Percentiles rank a stretch among this genome's conserved stretches.
Conservation (phyloP, 2,888 invertebrate species). For the Pyrrhia umbra region DNA sequence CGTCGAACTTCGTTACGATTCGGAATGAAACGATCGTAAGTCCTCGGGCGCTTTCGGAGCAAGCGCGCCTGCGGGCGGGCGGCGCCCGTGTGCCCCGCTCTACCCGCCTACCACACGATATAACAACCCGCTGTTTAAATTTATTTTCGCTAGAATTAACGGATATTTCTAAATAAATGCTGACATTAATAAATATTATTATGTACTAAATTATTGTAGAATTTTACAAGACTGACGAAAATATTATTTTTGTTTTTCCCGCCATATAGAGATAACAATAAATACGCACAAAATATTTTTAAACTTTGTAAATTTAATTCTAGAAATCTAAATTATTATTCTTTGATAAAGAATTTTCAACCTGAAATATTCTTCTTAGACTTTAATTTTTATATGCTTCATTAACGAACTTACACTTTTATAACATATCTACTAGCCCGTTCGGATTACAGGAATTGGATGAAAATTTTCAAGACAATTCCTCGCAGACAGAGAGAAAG, state of each 20-base stretch:
- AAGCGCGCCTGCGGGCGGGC: conserved; percentile 88
- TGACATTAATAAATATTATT: too few species aligned
- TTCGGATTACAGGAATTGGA: not conserved
- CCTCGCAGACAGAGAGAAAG: not conserved
- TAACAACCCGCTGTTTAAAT: conserved; percentile 79
- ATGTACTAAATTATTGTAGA: too few species aligned
- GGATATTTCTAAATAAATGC: conserved; percentile 74
- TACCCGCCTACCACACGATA: conserved; percentile 77
- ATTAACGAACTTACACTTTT: too few species aligned
- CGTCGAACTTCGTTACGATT: conserved; percentile 88
- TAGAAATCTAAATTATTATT: too few species aligned
- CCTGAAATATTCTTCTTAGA: too few species aligned
- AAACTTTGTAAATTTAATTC: too few species aligned
- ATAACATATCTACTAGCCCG: not conserved
- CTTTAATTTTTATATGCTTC: too few species aligned
- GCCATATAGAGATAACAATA: too few species aligned
- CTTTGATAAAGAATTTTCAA: too few species aligned
- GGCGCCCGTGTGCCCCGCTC: conserved; percentile 82
- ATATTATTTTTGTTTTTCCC: too few species aligned
- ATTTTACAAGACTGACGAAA: too few species aligned
- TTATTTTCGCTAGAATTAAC: conserved; percentile 78
- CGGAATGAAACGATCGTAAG: conserved; percentile 87
- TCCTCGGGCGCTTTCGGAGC: conserved; percentile 87
- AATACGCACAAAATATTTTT: too few species aligned
- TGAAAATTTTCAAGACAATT: not conserved